These are phyloP conservation scores for Beroe ovata DNA, from an alignment of 37 sponge, comb jelly and placozoan genomes.

Conservation along the genomic window DNA sequence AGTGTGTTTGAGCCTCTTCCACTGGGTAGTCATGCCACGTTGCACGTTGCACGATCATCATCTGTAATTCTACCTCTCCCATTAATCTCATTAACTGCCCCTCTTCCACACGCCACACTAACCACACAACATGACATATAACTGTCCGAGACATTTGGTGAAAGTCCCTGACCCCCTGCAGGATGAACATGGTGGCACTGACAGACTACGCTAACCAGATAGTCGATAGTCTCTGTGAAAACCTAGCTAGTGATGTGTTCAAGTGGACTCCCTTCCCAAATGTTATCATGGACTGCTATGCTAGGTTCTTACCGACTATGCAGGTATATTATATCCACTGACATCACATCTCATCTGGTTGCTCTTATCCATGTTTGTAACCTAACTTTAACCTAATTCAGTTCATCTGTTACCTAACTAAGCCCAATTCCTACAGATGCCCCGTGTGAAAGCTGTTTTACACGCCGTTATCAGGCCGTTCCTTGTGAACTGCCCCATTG, in stretches of 20 bases:
- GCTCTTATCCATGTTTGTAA: too few species aligned
- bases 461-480: constrained; percentile 51
- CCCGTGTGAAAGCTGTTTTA: constrained; percentile 34
- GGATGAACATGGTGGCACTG: constrained; percentile 66
- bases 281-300: constrained; percentile 65
- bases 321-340: constrained; percentile 11
- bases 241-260: neutral
- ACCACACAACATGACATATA: too few species aligned
- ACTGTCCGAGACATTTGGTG: too few species aligned
- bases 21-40: neutral
- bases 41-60: neutral
- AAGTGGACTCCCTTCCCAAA: constrained; percentile 38
- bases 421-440: too few species aligned
- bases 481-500: constrained; percentile 44
- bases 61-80: too few species aligned
- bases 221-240: constrained; percentile 38
- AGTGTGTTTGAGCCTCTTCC: neutral
- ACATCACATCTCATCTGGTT: too few species aligned
- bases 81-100: too few species aligned
- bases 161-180: constrained; percentile 8
- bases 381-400: too few species aligned
- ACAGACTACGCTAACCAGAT: constrained; percentile 67
- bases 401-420: too few species aligned
- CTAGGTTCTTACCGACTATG: constrained; percentile 24
- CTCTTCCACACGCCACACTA: too few species aligned